Conservation (phyloP, 37 sponge, comb jelly and placozoan species). For the Chondrilla cf. caribensis region DNA sequence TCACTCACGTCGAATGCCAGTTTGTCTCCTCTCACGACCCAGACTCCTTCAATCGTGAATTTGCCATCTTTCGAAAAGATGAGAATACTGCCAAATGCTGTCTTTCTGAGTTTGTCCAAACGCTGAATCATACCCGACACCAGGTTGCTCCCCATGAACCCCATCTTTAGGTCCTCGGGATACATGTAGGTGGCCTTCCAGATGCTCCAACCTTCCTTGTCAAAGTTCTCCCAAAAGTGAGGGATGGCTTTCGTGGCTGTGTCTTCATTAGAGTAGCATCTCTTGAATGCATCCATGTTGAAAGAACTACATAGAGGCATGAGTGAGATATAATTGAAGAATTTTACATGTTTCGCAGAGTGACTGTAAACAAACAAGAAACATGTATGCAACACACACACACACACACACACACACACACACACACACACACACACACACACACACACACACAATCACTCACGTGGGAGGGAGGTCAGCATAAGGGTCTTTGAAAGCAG, state of each 20-base stretch:
- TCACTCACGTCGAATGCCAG: constrained; percentile 78
- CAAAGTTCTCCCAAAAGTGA: constrained; percentile 89
- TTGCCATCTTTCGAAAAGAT: constrained; percentile 68
- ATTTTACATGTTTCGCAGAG: too few species aligned
- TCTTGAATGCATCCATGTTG: constrained; percentile 83
- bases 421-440: constrained; percentile 6
- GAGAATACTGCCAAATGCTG: constrained; percentile 74
- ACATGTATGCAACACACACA: not conserved
- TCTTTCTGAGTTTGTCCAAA: constrained; percentile 79
- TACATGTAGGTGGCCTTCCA: constrained; percentile 78
- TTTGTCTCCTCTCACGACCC: constrained; percentile 88
- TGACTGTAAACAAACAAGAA: not conserved
- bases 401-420: too few species aligned
- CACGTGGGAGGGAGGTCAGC: constrained; percentile 69
- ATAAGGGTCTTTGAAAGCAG: constrained; percentile 81
- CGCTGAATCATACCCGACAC: constrained; percentile 88
- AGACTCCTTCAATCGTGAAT: constrained; percentile 60
- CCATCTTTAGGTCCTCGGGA: constrained; percentile 56
- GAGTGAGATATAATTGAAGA: constrained; percentile 5
- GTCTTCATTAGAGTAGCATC: constrained; percentile 84
- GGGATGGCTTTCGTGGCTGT: constrained; percentile 74
- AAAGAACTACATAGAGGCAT: constrained; percentile 52
- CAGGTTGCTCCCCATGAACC: constrained; percentile 87
- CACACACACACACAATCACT: not conserved
- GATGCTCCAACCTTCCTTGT: constrained; percentile 81